Evolutionary conservation across 37 sponge, comb jelly and placozoan genomes (phyloP).

Genomic region (Oscarella lobularis): DNA sequence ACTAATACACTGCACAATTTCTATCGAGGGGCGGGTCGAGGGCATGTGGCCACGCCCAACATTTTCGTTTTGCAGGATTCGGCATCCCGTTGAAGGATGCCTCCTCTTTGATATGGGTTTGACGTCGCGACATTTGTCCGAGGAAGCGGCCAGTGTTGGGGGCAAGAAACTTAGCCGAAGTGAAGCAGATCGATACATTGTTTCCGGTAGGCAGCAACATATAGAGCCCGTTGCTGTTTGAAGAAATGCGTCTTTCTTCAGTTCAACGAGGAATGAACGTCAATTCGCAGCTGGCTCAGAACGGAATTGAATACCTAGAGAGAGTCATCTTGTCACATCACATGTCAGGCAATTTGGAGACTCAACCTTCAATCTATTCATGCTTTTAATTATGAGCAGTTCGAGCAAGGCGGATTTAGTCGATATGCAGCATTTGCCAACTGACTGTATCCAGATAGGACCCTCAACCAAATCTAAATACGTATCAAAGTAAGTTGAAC

Average conservation of each 20-base stretch:
- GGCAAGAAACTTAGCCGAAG: not conserved
- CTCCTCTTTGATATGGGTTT: constrained; percentile 46
- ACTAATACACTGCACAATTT: not conserved
- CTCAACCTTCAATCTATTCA: not conserved
- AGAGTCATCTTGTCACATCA: not conserved
- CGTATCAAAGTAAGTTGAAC: not conserved
- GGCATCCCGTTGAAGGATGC: constrained; percentile 15
- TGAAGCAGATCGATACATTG: not conserved
- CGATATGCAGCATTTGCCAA: not conserved
- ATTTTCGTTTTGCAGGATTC: not conserved
- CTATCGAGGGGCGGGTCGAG: not conserved
- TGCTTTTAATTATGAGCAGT: not conserved
- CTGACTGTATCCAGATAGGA: not conserved
- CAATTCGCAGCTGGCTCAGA: not conserved
- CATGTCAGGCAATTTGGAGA: not conserved
- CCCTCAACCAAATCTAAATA: not conserved
- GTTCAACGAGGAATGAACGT: not conserved
- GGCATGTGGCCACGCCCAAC: no score
- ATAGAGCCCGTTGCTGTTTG: no score
- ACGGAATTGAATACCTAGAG: not conserved
- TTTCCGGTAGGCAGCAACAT: not conserved
- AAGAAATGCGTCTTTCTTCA: no score
- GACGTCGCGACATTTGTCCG: constrained; percentile 5
- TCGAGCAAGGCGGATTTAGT: not conserved
- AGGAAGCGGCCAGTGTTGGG: not conserved